Percentiles rank a stretch among this genome's conserved stretches.
These are phyloP conservation scores for Metacarcinus magister DNA, from an alignment of 2,888 invertebrate genomes.

Conservation along the genomic window DNA sequence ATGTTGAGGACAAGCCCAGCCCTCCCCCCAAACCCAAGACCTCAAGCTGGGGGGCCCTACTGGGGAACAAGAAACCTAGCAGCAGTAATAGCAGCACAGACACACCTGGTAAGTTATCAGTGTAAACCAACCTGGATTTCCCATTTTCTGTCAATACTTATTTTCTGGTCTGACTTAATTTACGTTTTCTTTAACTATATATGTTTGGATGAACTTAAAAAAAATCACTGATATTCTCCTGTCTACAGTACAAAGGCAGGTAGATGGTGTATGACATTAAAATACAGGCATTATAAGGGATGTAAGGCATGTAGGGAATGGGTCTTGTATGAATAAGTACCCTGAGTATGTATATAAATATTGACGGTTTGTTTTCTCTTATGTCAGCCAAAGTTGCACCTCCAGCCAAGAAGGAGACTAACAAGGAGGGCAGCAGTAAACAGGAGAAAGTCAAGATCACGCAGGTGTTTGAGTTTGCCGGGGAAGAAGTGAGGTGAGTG, in stretches of 20 bases:
- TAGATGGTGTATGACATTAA: too few species aligned
- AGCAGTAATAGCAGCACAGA: not conserved
- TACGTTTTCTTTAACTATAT: too few species aligned
- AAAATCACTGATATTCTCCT: too few species aligned
- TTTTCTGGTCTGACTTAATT: too few species aligned
- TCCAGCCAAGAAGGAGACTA: not conserved
- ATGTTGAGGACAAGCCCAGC: constrained; percentile 79
- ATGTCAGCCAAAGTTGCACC: constrained; percentile 28
- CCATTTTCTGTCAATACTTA: too few species aligned
- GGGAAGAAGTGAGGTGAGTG: constrained; percentile 90
- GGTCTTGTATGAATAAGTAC: too few species aligned
- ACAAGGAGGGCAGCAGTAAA: constrained; percentile 12
- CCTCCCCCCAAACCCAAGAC: constrained; percentile 76
- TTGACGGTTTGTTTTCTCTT: not conserved
- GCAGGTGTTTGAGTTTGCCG: constrained; percentile 92
- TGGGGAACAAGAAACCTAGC: constrained; percentile 74
- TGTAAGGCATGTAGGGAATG: too few species aligned
- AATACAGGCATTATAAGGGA: too few species aligned
- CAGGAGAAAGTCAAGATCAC: constrained; percentile 85
- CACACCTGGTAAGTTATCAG: not conserved
- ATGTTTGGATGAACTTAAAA: too few species aligned
- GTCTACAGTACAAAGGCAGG: too few species aligned
- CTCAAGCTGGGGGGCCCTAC: constrained; percentile 78
- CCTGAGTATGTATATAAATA: not conserved
- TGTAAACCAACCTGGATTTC: not conserved